These are phyloP conservation scores for Toxotes chatareus DNA, from an alignment of 2,113 vertebrate species.

Conservation along the genomic window DNA sequence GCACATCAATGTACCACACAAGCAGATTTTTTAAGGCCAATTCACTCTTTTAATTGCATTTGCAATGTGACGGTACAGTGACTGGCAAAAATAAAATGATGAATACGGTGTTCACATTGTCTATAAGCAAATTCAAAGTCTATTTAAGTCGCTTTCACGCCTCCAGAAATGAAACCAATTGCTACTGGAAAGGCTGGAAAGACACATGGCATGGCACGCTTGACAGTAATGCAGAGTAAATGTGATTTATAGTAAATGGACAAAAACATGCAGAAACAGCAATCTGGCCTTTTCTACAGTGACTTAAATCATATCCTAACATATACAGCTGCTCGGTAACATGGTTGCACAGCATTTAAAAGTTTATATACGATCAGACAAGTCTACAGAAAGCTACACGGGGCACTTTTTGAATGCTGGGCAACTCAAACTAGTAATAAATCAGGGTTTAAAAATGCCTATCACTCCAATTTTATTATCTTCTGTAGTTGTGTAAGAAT, in stretches of 20 bases:
- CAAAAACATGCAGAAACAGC: constrained; percentile 38
- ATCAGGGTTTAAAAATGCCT: constrained; percentile 2
- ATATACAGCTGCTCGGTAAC: neutral
- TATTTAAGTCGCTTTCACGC: neutral
- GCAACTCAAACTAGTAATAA: constrained; percentile 5
- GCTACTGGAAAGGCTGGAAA: neutral
- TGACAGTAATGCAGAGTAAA: constrained; percentile 11
- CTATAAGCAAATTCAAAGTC: neutral
- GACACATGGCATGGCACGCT: neutral
- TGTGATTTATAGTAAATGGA: constrained; percentile 33
- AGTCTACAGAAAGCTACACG: constrained; percentile 6
- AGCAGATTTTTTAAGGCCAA: neutral
- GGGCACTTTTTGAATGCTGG: neutral
- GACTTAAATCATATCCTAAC: neutral
- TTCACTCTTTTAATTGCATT: neutral
- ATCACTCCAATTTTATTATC: neutral
- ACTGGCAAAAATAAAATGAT: constrained; percentile 4
- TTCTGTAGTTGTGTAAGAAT: neutral
- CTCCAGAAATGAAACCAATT: neutral
- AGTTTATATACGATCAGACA: constrained; percentile 7
- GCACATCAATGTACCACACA: neutral
- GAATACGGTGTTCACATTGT: neutral
- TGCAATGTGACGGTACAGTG: neutral
- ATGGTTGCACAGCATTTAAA: neutral
- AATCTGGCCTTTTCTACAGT: constrained; percentile 18